Evolutionary conservation across 2,113 vertebrate genomes (phyloP), one percentile per base, ranked within the genome.

Genomic region (Anolis carolinensis): DNA sequence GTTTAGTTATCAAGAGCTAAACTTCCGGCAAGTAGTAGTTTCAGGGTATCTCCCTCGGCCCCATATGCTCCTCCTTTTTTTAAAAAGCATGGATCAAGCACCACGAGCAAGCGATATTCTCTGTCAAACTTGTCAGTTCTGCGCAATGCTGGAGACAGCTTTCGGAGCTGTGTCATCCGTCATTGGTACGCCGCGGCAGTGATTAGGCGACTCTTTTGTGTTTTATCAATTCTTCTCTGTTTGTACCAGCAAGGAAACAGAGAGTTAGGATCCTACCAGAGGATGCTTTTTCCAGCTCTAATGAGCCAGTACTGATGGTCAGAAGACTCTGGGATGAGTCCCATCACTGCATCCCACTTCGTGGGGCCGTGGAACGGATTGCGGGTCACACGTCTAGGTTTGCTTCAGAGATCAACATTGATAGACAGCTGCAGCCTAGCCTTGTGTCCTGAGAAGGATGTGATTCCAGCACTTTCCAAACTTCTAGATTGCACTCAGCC

Each of bases 101-200:
- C 34, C 5, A n/a, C 62, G 86, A 67, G 50, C 73, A 79, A 55
- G 52, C 74, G 78, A 32, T 13, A 2, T 36, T 88, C 67, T 82
- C n/a, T 48, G 79, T 95, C 90, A 94, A 85, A 88, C 72, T 63
- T 81, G 81, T 92, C 88, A 90, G 86, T 90, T 91, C 44, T 76
- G 92, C 84, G 18, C 14, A 85, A 89, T 90, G 79, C 88, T 34
- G 7, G 1, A 84, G 91, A 74, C 89, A 94, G 88, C 85, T 88
- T 44, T 91, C 73, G 5, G 4, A 90, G 87, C 23, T 16, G n/a
- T 55, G 81, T 86, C 30, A 92, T 89, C 89, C 81, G 11, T 90
- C 74, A 21, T 25, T 91, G 87, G 84, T 79, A 3, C 18, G n/a
- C 36, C 5, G 23, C 25, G 11, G 77, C 76, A 25, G 84, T 71